Conservation (phyloP, 2,113 vertebrate species). For the Xyrauchen texanus region DNA sequence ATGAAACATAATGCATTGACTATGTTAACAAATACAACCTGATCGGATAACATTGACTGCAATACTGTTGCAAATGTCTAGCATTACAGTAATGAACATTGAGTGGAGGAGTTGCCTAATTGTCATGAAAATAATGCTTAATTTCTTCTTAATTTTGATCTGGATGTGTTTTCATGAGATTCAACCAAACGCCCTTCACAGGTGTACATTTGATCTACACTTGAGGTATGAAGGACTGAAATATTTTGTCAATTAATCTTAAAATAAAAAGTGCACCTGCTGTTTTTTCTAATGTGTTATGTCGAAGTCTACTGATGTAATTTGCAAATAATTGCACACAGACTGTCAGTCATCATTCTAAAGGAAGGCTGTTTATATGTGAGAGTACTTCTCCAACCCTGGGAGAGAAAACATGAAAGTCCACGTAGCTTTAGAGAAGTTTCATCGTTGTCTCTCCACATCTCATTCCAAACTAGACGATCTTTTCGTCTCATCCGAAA, state of each 20-base stretch:
- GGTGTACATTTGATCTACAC: neutral
- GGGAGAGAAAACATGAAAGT: neutral
- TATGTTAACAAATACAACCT: too few relatives aligned
- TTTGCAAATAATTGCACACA: neutral
- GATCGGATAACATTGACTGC: too few relatives aligned
- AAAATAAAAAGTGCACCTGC: neutral
- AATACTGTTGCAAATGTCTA: too few relatives aligned
- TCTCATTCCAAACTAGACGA: neutral
- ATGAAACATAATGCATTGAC: too few relatives aligned
- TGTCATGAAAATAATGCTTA: too few relatives aligned
- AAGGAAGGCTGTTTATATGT: neutral
- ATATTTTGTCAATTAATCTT: slow-evolving; percentile 26
- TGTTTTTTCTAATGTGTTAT: slow-evolving; percentile 14
- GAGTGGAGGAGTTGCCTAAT: too few relatives aligned
- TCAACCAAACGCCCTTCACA: neutral
- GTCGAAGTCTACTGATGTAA: neutral
- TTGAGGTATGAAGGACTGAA: slow-evolving; percentile 2
- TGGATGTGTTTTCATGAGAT: neutral
- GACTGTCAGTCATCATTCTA: neutral
- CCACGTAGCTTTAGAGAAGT: neutral
- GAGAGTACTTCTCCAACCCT: neutral
- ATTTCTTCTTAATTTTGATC: neutral
- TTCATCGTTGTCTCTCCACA: neutral
- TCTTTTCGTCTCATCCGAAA: slow-evolving; percentile 41
- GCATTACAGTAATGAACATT: too few relatives aligned